Evolutionary conservation across 2,888 invertebrate species (phyloP), one percentile per base, ranked within the genome.

Genomic region (Steinernema scapterisci): DNA sequence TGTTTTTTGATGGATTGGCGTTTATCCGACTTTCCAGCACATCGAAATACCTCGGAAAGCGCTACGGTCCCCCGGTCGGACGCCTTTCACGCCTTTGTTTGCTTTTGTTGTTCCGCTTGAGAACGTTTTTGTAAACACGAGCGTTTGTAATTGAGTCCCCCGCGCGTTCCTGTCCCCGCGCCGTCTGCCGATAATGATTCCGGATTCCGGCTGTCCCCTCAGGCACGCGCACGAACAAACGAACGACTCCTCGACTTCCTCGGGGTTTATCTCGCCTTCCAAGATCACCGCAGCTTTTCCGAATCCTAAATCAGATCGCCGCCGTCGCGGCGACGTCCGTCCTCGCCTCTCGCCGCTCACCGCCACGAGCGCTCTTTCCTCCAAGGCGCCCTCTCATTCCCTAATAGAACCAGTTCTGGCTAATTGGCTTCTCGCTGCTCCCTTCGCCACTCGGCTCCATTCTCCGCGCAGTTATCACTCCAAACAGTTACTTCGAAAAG

Each of bases 371-470:
- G 54, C 3, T 63, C 48, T 48, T 38, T 38, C 38, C 52, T 23
- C 11, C 3, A 21, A n/a, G 23, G 21, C 23, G 52, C 31, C 31
- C 27, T 27, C 63, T 63, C 63, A 38, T 31, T 63, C 31, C 38
- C 31, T 63, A 63, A 63, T 63, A 63, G 63, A 63, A 63, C 63
- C 63, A 63, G 63, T 63, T 63, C 63, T 27, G 63, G 63, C 63
- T 63, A 63, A 63, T 63, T 63, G 63, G 63, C 63, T 63, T 63
- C 63, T 63, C 63, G 48, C 48, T 48, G 16, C 31, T 54, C 54
- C 3, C 38, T 38, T 38, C 19, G 48, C 48, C 48, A 19, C 54
- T 11, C 54, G 13, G 13, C 54, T 19, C 54, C 54, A 54, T 54
- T 54, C 54, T 6, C 48, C 54, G 54, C 54, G 25, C 54, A 54